Percentiles rank a stretch among this genome's conserved stretches.
These are phyloP conservation scores for Craniophora ligustri DNA, from an alignment of 2,888 invertebrate species.

Conservation along the genomic window DNA sequence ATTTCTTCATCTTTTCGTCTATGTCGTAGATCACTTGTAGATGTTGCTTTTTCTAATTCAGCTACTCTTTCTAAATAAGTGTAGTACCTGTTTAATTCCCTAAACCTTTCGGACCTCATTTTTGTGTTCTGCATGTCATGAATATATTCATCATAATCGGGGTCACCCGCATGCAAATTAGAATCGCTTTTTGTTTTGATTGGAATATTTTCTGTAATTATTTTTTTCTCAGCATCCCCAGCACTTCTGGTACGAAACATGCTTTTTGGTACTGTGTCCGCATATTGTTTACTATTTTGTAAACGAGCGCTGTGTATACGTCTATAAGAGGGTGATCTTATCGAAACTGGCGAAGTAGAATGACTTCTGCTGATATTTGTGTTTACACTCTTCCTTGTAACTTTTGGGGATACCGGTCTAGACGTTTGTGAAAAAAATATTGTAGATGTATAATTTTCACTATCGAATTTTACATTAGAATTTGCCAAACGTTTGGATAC, in stretches of 20 bases:
- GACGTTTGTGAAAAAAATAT: conserved; percentile 81
- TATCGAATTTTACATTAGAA: conserved; percentile 55
- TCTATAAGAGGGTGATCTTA: conserved; percentile 91
- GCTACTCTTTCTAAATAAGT: conserved; percentile 95
- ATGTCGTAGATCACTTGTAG: conserved; percentile 91
- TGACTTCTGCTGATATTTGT: conserved; percentile 75
- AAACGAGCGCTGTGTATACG: conserved; percentile 88
- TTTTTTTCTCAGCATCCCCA: conserved; percentile 88
- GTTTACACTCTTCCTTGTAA: conserved; percentile 59
- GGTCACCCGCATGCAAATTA: conserved; percentile 80
- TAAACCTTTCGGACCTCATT: conserved; percentile 93
- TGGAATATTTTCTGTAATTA: conserved; percentile 48
- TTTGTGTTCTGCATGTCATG: conserved; percentile 90
- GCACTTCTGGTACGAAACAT: conserved; percentile 90
- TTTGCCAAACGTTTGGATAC: conserved; percentile 57
- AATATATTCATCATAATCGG: conserved; percentile 91
- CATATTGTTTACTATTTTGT: conserved; percentile 73
- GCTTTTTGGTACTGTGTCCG: conserved; percentile 72
- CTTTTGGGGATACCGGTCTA: conserved; percentile 79
- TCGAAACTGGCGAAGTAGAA: conserved; percentile 88
- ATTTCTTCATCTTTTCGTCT: conserved; percentile 93
- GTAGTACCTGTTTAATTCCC: conserved; percentile 95
- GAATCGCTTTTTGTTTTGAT: conserved; percentile 76
- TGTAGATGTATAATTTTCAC: conserved; percentile 66
- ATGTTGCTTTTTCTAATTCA: conserved; percentile 93